Evolutionary conservation across 2,113 vertebrate species (phyloP), one percentile per base, ranked within the genome.

Genomic region (Cavia porcellus): DNA sequence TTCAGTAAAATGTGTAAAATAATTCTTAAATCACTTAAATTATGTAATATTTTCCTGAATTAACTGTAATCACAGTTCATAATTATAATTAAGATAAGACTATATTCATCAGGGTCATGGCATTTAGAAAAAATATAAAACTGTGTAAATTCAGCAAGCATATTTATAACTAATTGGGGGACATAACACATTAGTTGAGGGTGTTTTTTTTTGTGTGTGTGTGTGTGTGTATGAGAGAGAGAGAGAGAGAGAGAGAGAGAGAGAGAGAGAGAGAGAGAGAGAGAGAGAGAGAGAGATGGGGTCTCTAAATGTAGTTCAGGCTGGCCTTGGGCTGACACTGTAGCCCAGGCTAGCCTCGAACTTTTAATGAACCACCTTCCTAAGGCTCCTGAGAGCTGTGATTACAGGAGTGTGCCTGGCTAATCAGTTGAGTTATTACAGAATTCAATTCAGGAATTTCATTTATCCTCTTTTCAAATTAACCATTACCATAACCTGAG

Each of bases 1-100:
- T 97, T 96, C 32, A 92, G 30, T 38, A 79, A 89, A 68, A 82
- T 86, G n/a, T 17, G 32, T 25, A 79, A 93, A 86, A 62, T 55
- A 42, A 45, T 89, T 11, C 52, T 89, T 14, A 59, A 74, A 45
- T 64, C 12, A 90, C 5, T 96, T 81, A 88, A 81, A 89, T 57
- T 86, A 70, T 70, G 47, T 66, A 45, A 62, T 85, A 85, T 14
- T 50, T 94, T 79, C 52, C 74, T 86, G 4, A 70, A 94, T 80
- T 84, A 93, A 52, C 4, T 68, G 25, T 75, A 64, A 77, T 47
- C 9, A 12, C 55, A 90, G 55, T 74, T 47, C 22, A 38, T 89
- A 72, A 66, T 89, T 90, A 88, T 42, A 87, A 79, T 80, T 13
- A 84, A 94, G 47, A 85, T 61, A 45, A 66, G 22, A 92, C 35